Base-by-base conservation (phyloP, 64 coral and sea anemone species). In the Stichodactyla helianthus region DNA sequence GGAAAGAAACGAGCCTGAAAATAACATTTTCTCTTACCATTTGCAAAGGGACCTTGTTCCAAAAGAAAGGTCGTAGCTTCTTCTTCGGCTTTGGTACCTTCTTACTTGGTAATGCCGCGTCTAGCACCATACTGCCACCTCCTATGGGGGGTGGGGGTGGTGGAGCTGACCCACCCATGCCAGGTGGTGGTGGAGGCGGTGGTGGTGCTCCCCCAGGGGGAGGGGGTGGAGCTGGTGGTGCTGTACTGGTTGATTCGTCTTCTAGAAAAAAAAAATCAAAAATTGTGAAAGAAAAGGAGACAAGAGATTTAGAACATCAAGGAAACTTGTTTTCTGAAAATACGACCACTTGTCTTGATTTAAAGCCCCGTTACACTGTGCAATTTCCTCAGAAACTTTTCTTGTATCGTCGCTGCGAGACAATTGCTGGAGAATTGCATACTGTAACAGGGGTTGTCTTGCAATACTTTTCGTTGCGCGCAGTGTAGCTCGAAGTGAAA, bases 21-120 rank as follows among this genome's bases (percentile, higher is more conserved):
- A 44, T 44, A 44, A 44, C 35, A 44, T 44, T 23, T 68, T 4
- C 7, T 74, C 87, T 89, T 78, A 98, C 95, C 95, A 98, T 54
- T 67, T 92, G 86, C 14, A 54, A 83, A 7, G 95, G 95, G 9
- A 98, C 89, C 90, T 94, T 94, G 79, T 88, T 92, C 95, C 95
- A 98, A 77, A 94, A 98, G 79, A 93, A 98, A 23, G 92, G 95
- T 50, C 92, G 86, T 15, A 98, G 84, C 83, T 98, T 98, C 2
- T 92, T 71, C 62, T 92, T 98, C 9, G 95, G 86, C 51, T 86
- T 85, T 59, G 84, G 86, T 52, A 86, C 70, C 14, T 92, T 25
- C 87, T 79, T 93, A 4, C 51, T 27, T 65, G 89, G 86, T 65
- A 87, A 44, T 52, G 78, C 51, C 53, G 83, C 59, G 81, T 91